Evolutionary conservation across 2,888 invertebrate genomes (phyloP).

Genomic region (Teleiodes luculella): DNA sequence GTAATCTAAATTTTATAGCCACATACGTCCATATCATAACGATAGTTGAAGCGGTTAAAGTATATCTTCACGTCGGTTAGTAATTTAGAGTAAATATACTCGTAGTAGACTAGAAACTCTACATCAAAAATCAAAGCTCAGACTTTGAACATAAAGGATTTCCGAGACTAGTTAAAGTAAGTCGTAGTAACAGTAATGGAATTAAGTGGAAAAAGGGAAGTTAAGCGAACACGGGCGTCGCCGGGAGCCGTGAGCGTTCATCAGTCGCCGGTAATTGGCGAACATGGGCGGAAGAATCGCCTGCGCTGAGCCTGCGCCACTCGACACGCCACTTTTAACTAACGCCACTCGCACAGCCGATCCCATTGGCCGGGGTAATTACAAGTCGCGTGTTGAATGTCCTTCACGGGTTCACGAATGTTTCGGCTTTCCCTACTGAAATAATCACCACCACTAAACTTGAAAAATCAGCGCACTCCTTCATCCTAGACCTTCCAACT

Average conservation of each 20-base stretch:
- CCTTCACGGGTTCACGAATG: constrained; percentile 33
- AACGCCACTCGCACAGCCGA: constrained; percentile 40
- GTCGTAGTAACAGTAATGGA: constrained; percentile 45
- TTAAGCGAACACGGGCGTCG: constrained; percentile 46
- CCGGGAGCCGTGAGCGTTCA: constrained; percentile 44
- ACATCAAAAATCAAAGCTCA: not conserved
- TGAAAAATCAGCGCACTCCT: no score
- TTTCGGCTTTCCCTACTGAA: not conserved
- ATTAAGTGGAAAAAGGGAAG: constrained; percentile 51
- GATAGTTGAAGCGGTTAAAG: no score
- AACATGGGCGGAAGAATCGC: constrained; percentile 47
- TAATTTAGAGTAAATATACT: no score
- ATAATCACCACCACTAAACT: not conserved
- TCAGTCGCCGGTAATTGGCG: constrained; percentile 67
- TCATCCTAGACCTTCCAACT: no score
- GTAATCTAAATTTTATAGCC: no score
- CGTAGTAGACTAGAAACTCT: no score
- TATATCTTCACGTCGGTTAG: no score
- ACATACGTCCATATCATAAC: no score
- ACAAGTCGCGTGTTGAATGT: constrained; percentile 44
- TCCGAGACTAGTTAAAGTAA: constrained; percentile 33
- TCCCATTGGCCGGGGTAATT: constrained; percentile 48
- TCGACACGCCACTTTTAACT: constrained; percentile 51
- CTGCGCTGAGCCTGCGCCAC: no score
- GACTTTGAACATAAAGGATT: constrained; percentile 14